Percentiles rank a stretch among this genome's conserved stretches.
These are phyloP conservation scores for Lydus trimaculatus DNA, from an alignment of 2,888 invertebrate species.

Conservation along the genomic window DNA sequence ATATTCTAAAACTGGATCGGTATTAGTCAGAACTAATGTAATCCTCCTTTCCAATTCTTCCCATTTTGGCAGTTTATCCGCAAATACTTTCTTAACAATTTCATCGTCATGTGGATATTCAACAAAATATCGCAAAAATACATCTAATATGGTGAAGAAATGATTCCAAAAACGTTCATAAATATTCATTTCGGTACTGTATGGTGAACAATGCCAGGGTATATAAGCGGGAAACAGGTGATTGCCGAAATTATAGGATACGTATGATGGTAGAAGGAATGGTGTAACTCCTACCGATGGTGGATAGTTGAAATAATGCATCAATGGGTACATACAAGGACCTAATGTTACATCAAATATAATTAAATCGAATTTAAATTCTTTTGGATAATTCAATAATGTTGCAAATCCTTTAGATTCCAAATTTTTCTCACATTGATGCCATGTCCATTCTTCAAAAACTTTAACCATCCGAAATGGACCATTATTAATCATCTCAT, in stretches of 20 bases:
- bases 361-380: slow-evolving; percentile 49
- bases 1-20: slow-evolving; percentile 45
- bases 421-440: slow-evolving; percentile 5
- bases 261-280: slow-evolving; percentile 32
- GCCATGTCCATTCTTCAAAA: slow-evolving; percentile 10
- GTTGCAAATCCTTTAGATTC: slow-evolving; percentile 41
- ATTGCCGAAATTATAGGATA: slow-evolving; percentile 34
- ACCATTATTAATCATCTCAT: slow-evolving; percentile 13
- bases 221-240: slow-evolving; percentile 38
- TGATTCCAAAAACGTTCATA: slow-evolving; percentile 39
- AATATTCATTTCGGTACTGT: slow-evolving; percentile 39
- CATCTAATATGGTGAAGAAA: slow-evolving; percentile 25
- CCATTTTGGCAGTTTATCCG: slow-evolving; percentile 31
- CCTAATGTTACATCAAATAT: slow-evolving; percentile 44
- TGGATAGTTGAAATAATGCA: slow-evolving; percentile 49
- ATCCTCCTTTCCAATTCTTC: slow-evolving; percentile 40
- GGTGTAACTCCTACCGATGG: slow-evolving; percentile 43
- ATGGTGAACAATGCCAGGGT: slow-evolving; percentile 37
- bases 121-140: slow-evolving; percentile 3
- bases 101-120: slow-evolving; percentile 24
- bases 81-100: slow-evolving; percentile 35
- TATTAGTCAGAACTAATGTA: slow-evolving; percentile 44
- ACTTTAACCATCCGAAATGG: slow-evolving; percentile 5
- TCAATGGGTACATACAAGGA: slow-evolving; percentile 43
- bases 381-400: slow-evolving; percentile 43